Evolutionary conservation across 1,140 invertebrate species (phyloP), one percentile per base, ranked within the genome.

Genomic region (Cheumatopsyche charites): DNA sequence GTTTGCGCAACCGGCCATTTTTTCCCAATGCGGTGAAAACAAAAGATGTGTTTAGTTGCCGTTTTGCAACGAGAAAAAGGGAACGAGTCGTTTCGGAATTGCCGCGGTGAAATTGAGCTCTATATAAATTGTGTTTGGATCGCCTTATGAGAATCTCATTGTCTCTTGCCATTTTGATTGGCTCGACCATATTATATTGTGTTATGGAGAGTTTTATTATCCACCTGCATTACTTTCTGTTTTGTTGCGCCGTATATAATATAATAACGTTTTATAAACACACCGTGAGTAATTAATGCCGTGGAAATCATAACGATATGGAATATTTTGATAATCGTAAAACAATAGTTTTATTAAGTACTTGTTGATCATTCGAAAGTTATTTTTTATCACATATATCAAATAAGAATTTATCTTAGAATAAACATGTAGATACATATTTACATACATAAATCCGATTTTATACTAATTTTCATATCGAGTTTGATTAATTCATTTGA

Each of bases 61-160:
- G 47, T 52, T 52, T 52, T 52, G 47, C 47, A 52, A 52, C n/a
- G 19, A 52, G 47, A 52, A 52, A 52, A 52, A 19, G 47, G 47
- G 19, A 52, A 15, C n/a, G n/a, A 19, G n/a, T 17, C 47, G 47
- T 52, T 52, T 52, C 47, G 47, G 47, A 52, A 52, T 17, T n/a
- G 7, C 29, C 3, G 29, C 29, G 19, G 47, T 52, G 47, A 52
- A 52, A 52, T 52, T 52, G 47, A 52, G 47, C 47, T n/a, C n/a
- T 52, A 52, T 52, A 52, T 52, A 52, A 52, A 52, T 52, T 52
- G 19, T 52, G 19, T 52, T 36, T 9, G 29, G 29, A 36, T 36
- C 29, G 29, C 29, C 29, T 36, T 52, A 52, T 52, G 47, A 17
- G 47, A 52, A 52, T 17, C n/a, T 13, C 47, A 52, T 52, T 52